A percentile compares a stretch with the other conserved stretches of the same genome.
These are phyloP conservation scores for Lamellibrachia columna DNA, from an alignment of 2,888 invertebrate species.

Conservation along the genomic window DNA sequence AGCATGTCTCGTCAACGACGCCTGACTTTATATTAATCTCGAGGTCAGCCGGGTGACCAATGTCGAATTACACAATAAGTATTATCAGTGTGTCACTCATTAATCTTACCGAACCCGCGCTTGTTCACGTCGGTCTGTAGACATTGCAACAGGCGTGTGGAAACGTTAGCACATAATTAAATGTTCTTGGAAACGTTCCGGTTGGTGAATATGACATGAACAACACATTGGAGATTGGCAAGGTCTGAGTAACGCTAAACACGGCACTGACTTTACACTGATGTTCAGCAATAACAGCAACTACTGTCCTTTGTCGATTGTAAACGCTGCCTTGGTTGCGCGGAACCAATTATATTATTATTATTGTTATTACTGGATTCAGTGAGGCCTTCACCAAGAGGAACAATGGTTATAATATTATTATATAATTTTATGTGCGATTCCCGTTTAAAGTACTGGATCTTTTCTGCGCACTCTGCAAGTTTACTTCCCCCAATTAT, in stretches of 20 bases:
- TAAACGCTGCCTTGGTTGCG: background rate
- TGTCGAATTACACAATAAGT: no score
- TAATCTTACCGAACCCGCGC: background rate
- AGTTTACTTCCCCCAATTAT: no score
- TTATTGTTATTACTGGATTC: no score
- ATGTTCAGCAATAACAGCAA: no score
- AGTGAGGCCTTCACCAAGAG: no score
- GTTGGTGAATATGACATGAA: background rate
- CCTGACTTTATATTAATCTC: no score
- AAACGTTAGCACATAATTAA: background rate
- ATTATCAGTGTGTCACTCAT: background rate
- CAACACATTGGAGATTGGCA: background rate
- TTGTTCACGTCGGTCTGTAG: background rate
- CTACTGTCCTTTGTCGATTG: no score
- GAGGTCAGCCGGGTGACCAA: no score
- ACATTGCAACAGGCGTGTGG: background rate
- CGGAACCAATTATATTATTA: background rate
- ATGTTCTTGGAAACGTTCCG: background rate
- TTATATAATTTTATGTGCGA: no score
- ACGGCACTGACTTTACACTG: background rate
- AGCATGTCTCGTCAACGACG: background rate
- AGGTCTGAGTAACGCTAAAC: background rate
- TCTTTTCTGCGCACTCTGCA: no score
- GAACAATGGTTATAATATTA: no score
- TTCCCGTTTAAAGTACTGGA: no score